Evolutionary conservation across 2,888 invertebrate species (phyloP).

Genomic region (Andrena trimmerana): DNA sequence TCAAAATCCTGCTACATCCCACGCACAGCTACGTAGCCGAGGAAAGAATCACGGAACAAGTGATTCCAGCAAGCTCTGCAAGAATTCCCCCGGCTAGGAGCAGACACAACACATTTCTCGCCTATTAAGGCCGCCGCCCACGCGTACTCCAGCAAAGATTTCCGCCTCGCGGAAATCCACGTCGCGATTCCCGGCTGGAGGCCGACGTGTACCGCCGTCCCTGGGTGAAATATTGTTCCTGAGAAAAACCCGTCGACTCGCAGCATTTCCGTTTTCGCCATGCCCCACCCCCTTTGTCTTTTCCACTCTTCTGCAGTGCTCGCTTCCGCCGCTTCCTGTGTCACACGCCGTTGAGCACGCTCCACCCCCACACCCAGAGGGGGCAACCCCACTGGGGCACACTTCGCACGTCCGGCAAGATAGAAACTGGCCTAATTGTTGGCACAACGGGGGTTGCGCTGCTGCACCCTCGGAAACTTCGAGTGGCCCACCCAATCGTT

Average conservation of each 20-base stretch:
- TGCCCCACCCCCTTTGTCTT: conserved; percentile 37
- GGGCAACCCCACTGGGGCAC: conserved; percentile 17
- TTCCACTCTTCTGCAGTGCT: conserved; percentile 39
- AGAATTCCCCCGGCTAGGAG: conserved; percentile 34
- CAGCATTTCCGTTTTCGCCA: conserved; percentile 44
- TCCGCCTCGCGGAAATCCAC: conserved; percentile 55
- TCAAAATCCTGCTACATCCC: neutral
- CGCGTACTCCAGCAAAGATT: conserved; percentile 51
- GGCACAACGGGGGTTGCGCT: conserved; percentile 70
- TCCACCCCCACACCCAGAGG: conserved; percentile 67
- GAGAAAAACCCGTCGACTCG: conserved; percentile 36
- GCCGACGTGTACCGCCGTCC: neutral
- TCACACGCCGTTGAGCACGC: conserved; percentile 85
- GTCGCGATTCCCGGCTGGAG: conserved; percentile 12
- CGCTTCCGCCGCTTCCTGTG: conserved; percentile 83
- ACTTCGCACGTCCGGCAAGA: conserved; percentile 71
- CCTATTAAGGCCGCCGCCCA: conserved; percentile 63
- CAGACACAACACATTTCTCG: conserved; percentile 63
- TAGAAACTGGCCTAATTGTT: conserved; percentile 78
- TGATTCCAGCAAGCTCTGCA: conserved; percentile 3
- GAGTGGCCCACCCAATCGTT: conserved; percentile 30
- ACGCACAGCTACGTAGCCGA: neutral
- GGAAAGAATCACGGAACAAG: conserved; percentile 14
- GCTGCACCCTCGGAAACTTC: neutral
- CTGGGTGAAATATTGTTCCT: conserved; percentile 43